Evolutionary conservation across 1,140 invertebrate species (phyloP).

Genomic region (Cherax destructor): DNA sequence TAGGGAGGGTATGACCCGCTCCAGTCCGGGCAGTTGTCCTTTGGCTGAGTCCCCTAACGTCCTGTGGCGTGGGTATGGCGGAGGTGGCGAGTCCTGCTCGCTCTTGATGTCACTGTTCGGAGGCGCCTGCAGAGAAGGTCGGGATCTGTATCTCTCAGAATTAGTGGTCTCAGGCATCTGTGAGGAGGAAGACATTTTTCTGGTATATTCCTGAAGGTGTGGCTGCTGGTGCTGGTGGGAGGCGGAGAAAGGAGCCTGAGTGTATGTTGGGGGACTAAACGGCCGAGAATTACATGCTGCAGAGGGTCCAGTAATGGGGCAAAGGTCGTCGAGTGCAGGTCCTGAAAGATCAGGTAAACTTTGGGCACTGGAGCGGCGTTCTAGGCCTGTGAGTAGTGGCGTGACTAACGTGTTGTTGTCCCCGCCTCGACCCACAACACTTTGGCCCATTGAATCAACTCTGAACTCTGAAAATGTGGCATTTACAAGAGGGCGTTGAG

Average conservation of each 20-base stretch:
- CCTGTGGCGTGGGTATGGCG: background rate
- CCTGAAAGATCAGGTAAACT: slow-evolving; percentile 52
- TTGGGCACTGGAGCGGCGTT: slow-evolving; percentile 45
- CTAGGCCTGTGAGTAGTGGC: background rate
- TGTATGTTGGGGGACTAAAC: background rate
- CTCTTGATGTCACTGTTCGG: background rate
- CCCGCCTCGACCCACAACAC: background rate
- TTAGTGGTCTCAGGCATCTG: background rate
- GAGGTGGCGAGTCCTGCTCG: background rate
- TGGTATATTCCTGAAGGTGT: background rate
- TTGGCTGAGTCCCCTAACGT: background rate
- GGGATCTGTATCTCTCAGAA: background rate
- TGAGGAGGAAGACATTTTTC: background rate
- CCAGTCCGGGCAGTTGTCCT: slow-evolving; percentile 1
- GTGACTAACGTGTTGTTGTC: background rate
- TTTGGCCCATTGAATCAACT: background rate
- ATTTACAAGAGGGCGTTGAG: background rate
- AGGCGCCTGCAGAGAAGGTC: background rate
- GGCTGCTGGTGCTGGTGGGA: background rate
- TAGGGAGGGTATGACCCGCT: background rate
- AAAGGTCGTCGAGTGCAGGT: slow-evolving; percentile 48
- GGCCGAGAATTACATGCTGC: background rate
- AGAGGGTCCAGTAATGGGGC: slow-evolving; percentile 26
- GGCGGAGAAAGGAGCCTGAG: background rate
- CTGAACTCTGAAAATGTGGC: slow-evolving; percentile 1